A percentile compares a stretch with the other conserved stretches of the same genome.
These are phyloP conservation scores for Drosophila kambysellisi DNA, from an alignment of 2,888 invertebrate species.

Conservation along the genomic window DNA sequence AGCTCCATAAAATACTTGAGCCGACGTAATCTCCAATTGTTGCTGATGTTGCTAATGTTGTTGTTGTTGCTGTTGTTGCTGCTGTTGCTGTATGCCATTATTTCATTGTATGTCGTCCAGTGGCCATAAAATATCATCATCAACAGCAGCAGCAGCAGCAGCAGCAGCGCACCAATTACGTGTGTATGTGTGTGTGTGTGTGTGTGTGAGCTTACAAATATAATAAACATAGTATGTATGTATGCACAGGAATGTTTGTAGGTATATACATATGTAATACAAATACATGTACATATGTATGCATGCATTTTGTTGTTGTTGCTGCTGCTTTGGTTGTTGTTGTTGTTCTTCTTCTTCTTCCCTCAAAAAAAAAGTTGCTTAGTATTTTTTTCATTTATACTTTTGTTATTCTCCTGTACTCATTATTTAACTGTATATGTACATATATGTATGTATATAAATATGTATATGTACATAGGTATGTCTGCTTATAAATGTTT, in stretches of 20 bases:
- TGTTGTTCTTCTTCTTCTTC: constrained; percentile 1
- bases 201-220: constrained; percentile 11
- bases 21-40: constrained; percentile 47
- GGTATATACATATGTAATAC: constrained; percentile 3
- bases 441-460: neutral
- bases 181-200: neutral
- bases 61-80: constrained; percentile 11
- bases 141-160: constrained; percentile 34
- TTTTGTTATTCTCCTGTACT: neutral
- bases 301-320: constrained; percentile 1
- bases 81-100: constrained; percentile 1
- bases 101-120: constrained; percentile 36
- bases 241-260: neutral
- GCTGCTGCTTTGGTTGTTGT: neutral
- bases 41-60: constrained; percentile 24
- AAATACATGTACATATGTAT: neutral
- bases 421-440: constrained; percentile 1
- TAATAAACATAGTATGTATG: constrained; percentile 14
- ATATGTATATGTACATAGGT: neutral
- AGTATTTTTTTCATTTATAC: constrained; percentile 12
- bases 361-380: constrained; percentile 14
- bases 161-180: constrained; percentile 36
- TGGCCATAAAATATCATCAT: constrained; percentile 50
- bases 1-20: constrained; percentile 70
- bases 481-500: constrained; percentile 13